Evolutionary conservation across 2,113 vertebrate genomes (phyloP), one percentile per base, ranked within the genome.

Genomic region (Apeltes quadracus): DNA sequence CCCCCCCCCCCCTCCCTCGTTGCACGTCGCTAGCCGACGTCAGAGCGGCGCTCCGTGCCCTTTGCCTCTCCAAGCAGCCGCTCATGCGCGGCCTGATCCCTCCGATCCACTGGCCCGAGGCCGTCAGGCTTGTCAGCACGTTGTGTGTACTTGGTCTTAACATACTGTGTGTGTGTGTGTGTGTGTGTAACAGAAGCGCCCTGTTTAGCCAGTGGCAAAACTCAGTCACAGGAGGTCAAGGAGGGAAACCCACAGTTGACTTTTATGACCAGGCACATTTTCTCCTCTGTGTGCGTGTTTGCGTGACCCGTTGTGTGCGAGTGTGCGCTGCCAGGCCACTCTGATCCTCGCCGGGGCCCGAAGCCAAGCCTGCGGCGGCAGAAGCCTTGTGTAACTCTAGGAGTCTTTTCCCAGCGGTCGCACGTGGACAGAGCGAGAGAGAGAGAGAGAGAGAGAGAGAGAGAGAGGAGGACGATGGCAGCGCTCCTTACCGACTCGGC

Each of bases 361-460:
- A 43, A 87, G 90, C 84, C 85, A 89, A 85, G 82, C 85, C 85
- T 2, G 81, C 78, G 1, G 82, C 84, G 89, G 85, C 81, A 73
- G 81, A 84, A 79, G 7, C 44, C 67, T 81, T 72, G 58, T 71
- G 70, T 74, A 86, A 81, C 74, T 84, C 63, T 25, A 72, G 69
- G 85, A 86, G 72, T 76, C 74, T 29, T 7, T 69, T 83, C 57
- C 78, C 67, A 69, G 75, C 61, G 51, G 72, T 64, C 72, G 70
- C 67, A 81, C 76, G 72, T 51, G 62, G 65, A 71, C 72, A 72
- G 85, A 84, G 73, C 75, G 72, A 61, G 77, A 81, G 72, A 77
- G 61, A 69, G 53, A 75, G 72, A 67, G 44, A 80, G 71, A n/a
- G n/a, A n/a, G n/a, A 29, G 3, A 29, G 29, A 5, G 29, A 32